These are phyloP conservation scores for Muscicapa adusta DNA, from an alignment of 2,113 vertebrate species.

Conservation along the genomic window DNA sequence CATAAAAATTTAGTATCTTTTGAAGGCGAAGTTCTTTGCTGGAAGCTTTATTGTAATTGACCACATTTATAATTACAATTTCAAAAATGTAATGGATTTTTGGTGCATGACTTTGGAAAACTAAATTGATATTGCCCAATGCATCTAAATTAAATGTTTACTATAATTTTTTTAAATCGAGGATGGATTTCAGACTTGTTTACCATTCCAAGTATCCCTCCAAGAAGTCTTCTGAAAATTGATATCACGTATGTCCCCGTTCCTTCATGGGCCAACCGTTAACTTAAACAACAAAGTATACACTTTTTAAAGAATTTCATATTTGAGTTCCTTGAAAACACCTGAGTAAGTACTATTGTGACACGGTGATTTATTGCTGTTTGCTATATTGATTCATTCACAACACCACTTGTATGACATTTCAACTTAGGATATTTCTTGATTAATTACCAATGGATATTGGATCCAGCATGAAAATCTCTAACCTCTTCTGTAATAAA, in stretches of 20 bases:
- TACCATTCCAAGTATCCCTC: background rate
- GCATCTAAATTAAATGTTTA: background rate
- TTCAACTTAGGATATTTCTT: background rate
- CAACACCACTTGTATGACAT: background rate
- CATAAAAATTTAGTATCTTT: background rate
- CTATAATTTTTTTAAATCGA: background rate
- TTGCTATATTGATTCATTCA: background rate
- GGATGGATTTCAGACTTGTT: background rate
- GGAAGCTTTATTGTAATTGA: background rate
- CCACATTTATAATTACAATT: background rate
- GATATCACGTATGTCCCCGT: background rate
- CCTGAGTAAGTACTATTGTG: too few species aligned
- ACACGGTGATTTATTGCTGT: background rate
- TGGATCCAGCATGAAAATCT: background rate
- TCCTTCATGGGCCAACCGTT: background rate
- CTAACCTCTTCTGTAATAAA: background rate
- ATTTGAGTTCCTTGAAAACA: background rate
- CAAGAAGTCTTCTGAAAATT: background rate
- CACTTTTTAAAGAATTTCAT: background rate
- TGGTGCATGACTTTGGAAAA: background rate
- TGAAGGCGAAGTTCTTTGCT: background rate
- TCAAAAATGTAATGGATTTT: background rate
- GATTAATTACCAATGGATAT: background rate
- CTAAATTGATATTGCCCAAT: background rate
- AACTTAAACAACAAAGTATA: background rate